These are phyloP conservation scores for Mixornis gularis DNA, from an alignment of 2,113 vertebrate genomes.

Conservation along the genomic window DNA sequence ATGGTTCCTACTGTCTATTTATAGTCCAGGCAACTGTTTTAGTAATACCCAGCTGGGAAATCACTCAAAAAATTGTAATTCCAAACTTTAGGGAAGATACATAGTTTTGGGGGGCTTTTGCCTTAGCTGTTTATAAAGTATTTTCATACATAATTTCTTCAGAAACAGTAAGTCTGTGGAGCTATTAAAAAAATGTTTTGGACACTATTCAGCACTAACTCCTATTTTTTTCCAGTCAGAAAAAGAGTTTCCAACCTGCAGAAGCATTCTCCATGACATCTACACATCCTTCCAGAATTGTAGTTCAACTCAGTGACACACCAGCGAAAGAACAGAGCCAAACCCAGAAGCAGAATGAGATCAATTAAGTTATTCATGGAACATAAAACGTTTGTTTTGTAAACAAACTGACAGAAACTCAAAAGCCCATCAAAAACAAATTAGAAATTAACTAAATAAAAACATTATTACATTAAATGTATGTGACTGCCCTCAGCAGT, in stretches of 20 bases:
- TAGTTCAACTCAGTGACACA: neutral
- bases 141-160: neutral
- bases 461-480: neutral
- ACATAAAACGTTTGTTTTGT: neutral
- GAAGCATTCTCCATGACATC: neutral
- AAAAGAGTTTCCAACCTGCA: no score
- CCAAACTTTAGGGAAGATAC: neutral
- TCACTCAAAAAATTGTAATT: neutral
- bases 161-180: neutral
- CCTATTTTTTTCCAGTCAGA: neutral
- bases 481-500: neutral
- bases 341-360: neutral
- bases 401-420: neutral
- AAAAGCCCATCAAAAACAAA: neutral
- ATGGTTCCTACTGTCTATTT: neutral
- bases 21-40: neutral
- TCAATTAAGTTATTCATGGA: neutral
- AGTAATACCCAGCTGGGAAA: neutral
- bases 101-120: accelerated
- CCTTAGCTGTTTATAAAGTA: neutral
- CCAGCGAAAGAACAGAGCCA: neutral
- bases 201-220: neutral
- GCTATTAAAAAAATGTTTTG: neutral
- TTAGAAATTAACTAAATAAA: neutral
- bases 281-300: neutral